Conservation (phyloP, 2,888 invertebrate genomes). For the Venustoraphidia nigricollis region DNA sequence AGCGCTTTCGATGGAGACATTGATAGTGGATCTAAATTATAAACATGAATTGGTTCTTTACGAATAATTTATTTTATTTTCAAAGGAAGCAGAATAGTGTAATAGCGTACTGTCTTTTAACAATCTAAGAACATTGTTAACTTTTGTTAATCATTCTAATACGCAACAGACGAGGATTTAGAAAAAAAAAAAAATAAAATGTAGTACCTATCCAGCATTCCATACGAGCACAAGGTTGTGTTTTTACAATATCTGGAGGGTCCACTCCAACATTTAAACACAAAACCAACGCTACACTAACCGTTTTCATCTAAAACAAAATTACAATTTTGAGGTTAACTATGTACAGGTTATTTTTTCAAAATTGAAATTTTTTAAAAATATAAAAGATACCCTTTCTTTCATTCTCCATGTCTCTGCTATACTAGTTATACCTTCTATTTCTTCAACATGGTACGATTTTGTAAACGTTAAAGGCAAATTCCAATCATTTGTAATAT, state of each 20-base stretch:
- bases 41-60: not conserved
- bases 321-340: conserved; percentile 11
- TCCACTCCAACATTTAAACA: conserved; percentile 99
- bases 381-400: conserved; percentile 49
- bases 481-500: conserved; percentile 35
- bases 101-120: no score
- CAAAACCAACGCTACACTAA: conserved; percentile 92
- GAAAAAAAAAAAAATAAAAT: conserved; percentile 2
- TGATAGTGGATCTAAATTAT: conserved; percentile 59
- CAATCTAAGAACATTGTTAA: no score
- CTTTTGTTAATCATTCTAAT: no score
- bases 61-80: no score
- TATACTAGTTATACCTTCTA: conserved; percentile 47
- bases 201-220: conserved; percentile 94
- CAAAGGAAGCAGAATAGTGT: no score
- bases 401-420: conserved; percentile 84
- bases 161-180: not conserved
- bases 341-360: conserved; percentile 3
- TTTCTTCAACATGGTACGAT: conserved; percentile 56
- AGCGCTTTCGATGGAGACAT: conserved; percentile 83
- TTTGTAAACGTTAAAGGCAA: conserved; percentile 57
- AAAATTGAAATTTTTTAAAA: not conserved
- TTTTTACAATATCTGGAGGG: conserved; percentile 95
- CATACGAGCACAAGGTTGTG: conserved; percentile 86
- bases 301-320: conserved; percentile 83